Percentiles rank a stretch among this genome's conserved stretches.
phyloP scores from a whole-genome alignment of 1,140 invertebrate genomes.

The Teleogryllus occipitalis region DNA sequence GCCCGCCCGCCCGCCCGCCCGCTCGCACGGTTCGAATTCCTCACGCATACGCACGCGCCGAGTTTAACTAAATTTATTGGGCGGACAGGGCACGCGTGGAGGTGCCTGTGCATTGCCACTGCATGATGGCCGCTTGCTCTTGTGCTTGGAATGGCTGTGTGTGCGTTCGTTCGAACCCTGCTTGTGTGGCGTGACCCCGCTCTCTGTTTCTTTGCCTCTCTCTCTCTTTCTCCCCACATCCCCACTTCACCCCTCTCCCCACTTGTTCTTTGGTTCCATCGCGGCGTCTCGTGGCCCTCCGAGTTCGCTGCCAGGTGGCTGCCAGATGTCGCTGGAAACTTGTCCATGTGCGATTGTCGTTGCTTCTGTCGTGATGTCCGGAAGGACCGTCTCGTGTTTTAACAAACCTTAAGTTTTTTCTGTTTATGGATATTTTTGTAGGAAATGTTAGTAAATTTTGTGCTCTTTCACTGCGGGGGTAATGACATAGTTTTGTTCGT shows the following conservation, averaged over 20 bases:
- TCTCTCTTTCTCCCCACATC: slow-evolving; percentile 14
- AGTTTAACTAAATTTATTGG: slow-evolving; percentile 36
- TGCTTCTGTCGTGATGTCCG: too few species aligned
- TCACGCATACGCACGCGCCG: neutral
- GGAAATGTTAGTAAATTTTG: too few species aligned
- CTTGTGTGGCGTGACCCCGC: slow-evolving; percentile 22
- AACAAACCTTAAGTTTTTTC: too few species aligned
- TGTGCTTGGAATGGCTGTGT: slow-evolving; percentile 11
- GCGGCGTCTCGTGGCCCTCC: neutral
- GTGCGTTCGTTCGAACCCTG: slow-evolving; percentile 25
- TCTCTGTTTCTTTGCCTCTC: slow-evolving; percentile 19
- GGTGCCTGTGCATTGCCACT: neutral
- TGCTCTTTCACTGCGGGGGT: too few species aligned
- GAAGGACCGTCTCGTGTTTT: too few species aligned
- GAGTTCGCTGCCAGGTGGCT: neutral
- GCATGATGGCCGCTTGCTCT: neutral
- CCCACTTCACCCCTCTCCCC: neutral
- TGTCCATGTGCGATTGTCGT: too few species aligned
- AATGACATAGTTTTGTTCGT: too few species aligned
- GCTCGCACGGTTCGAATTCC: slow-evolving; percentile 35
- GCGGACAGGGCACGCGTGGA: slow-evolving; percentile 24
- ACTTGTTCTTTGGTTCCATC: neutral
- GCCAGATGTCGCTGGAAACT: neutral
- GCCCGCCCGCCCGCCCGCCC: too few species aligned
- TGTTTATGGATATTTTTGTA: too few species aligned